Evolutionary conservation across 2,113 vertebrate species (phyloP), one percentile per base, ranked within the genome.

Genomic region (Chloropsis cyanopogon): DNA sequence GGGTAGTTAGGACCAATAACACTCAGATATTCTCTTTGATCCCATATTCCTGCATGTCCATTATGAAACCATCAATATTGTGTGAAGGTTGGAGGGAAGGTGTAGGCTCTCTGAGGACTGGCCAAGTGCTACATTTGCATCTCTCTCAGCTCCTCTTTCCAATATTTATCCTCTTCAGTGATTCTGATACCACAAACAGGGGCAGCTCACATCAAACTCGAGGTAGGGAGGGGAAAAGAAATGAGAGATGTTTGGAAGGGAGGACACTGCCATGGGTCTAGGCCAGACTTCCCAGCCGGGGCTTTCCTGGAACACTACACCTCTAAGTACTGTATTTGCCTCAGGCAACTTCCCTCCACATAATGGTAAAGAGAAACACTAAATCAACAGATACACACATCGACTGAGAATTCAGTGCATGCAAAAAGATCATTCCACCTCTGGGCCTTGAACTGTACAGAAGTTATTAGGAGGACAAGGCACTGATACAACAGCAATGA

Each of bases 1-100:
- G 83, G 95, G 93, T 91, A 85, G 89, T 96, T 86, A 88, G 88
- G 88, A 92, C 86, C 95, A 93, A 65, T 84, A 87, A 44, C 49
- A 93, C 82, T 95, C 64, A 87, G 70, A 47, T 68, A 89, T 91
- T 96, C 84, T 50, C 77, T 97, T 97, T 96, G 96, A 91, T 96
- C 93, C 93, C 71, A 42, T 93, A 50, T 94, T 95, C 92, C 86
- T 93, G 66, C 75, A 80, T 33, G 84, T 72, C 93, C 90, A 56
- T 96, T 96, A 94, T 12, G 63, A 93, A 97, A 68, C 88, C 77
- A 77, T 94, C 88, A 41, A 88, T 93, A 94, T 9, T 4, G 4
- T 6, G 33, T 73, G 87, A 92, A 94, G 72, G 61, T 92, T 11
- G 3, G 70, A 88, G 84, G 73, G 79, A 95, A 96, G 78, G 90